Percentiles rank a stretch among this genome's conserved stretches.
phyloP scores from a whole-genome alignment of 2,888 invertebrate species.

The Phaedon cochleariae region DNA sequence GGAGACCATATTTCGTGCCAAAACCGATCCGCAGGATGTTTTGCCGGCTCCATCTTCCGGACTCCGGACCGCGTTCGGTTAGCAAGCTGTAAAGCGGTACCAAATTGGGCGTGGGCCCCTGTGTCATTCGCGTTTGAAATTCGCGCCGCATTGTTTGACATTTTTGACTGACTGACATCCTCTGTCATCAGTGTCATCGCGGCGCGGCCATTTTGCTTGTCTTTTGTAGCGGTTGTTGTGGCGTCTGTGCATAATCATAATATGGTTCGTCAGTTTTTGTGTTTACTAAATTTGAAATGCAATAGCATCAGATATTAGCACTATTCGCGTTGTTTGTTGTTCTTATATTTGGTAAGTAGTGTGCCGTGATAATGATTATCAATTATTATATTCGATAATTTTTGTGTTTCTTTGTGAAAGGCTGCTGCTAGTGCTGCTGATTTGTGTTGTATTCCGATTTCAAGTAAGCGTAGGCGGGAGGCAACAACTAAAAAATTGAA shows the following conservation, averaged over 20 bases:
- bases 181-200: background rate
- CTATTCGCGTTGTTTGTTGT: no score
- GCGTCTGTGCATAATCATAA: background rate
- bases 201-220: background rate
- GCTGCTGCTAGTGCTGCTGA: no score
- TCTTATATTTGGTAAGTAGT: no score
- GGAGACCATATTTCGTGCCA: background rate
- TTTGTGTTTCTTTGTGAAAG: background rate
- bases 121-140: background rate
- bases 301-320: no score
- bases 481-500: background rate
- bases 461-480: background rate
- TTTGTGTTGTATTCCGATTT: background rate
- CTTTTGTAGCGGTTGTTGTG: background rate
- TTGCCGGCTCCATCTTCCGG: background rate
- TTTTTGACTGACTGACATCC: background rate
- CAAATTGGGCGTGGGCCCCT: background rate
- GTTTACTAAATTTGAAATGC: no score
- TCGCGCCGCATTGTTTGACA: background rate
- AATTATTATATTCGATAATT: background rate
- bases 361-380: background rate
- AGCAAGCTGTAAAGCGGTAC: background rate
- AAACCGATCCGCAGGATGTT: background rate
- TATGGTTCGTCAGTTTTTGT: background rate
- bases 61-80: background rate